Evolutionary conservation across 2,113 vertebrate genomes (phyloP).

Genomic region (Platichthys stellatus): DNA sequence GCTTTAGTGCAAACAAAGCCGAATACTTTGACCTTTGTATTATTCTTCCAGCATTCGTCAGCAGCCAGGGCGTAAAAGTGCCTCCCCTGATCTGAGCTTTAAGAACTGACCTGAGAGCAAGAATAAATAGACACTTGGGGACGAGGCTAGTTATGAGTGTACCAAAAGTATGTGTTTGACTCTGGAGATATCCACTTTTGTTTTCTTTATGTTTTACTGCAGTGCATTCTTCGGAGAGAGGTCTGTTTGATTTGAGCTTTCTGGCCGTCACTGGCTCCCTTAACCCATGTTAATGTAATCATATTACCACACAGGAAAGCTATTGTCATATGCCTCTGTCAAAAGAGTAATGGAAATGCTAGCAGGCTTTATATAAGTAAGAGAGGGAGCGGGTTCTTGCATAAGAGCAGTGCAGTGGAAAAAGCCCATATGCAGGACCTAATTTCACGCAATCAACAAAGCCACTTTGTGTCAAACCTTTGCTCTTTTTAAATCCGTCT

Average conservation of each 20-base stretch:
- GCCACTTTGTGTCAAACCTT: constrained; percentile 74
- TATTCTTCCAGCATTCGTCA: background rate
- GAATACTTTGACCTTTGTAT: background rate
- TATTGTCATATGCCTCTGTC: constrained; percentile 71
- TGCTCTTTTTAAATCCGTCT: constrained; percentile 73
- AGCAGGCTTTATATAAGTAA: constrained; percentile 62
- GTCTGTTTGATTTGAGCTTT: constrained; percentile 45
- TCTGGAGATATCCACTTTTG: background rate
- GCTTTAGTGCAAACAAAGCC: background rate
- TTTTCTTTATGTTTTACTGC: constrained; percentile 32
- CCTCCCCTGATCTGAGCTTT: background rate
- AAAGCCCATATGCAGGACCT: constrained; percentile 62
- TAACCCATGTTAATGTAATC: constrained; percentile 72
- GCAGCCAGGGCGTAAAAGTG: background rate
- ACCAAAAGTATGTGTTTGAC: background rate
- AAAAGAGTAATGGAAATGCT: constrained; percentile 64
- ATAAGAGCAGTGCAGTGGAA: constrained; percentile 45
- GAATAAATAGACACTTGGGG: background rate
- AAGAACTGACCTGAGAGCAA: background rate
- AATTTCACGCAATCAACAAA: constrained; percentile 80
- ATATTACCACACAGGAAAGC: constrained; percentile 65
- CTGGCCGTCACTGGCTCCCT: constrained; percentile 49
- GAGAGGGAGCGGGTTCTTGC: constrained; percentile 46
- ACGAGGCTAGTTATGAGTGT: background rate
- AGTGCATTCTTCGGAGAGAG: constrained; percentile 28